These are phyloP conservation scores for Motacilla alba DNA, from an alignment of 2,113 vertebrate genomes.

Conservation along the genomic window DNA sequence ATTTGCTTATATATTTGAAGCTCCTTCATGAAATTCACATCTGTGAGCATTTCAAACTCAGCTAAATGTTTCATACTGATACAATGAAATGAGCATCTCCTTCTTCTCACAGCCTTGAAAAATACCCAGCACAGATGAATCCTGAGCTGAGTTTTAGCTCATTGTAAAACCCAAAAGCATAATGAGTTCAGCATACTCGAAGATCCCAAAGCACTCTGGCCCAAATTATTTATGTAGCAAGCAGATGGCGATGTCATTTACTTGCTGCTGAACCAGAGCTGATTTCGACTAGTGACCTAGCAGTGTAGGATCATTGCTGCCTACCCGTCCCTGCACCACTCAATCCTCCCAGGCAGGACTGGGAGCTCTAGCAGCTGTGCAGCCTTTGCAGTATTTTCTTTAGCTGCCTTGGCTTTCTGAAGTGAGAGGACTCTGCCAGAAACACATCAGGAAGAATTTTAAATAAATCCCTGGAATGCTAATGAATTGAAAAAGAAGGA, in stretches of 20 bases:
- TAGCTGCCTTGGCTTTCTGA: not conserved
- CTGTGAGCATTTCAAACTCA: not conserved
- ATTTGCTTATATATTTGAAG: not conserved
- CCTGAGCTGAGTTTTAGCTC: not conserved
- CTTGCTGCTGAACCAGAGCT: not conserved
- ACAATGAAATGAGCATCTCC: not conserved
- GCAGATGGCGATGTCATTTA: not conserved
- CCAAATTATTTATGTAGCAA: not conserved
- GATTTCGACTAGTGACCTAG: not conserved
- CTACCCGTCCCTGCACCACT: not conserved
- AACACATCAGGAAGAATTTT: not conserved
- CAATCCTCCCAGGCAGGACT: not conserved
- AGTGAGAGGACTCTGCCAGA: not conserved
- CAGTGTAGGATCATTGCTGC: not conserved
- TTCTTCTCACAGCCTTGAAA: not conserved
- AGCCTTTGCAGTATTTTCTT: not conserved
- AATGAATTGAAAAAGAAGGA: constrained; percentile 5
- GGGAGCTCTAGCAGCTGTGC: not conserved
- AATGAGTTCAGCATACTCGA: not conserved
- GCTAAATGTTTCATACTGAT: not conserved
- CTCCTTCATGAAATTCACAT: not conserved
- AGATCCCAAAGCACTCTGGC: not conserved
- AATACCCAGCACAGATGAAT: not conserved
- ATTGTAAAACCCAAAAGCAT: not conserved
- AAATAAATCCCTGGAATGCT: constrained; percentile 2